Evolutionary conservation across 1,140 invertebrate genomes (phyloP).

Genomic region (Papilio machaon): DNA sequence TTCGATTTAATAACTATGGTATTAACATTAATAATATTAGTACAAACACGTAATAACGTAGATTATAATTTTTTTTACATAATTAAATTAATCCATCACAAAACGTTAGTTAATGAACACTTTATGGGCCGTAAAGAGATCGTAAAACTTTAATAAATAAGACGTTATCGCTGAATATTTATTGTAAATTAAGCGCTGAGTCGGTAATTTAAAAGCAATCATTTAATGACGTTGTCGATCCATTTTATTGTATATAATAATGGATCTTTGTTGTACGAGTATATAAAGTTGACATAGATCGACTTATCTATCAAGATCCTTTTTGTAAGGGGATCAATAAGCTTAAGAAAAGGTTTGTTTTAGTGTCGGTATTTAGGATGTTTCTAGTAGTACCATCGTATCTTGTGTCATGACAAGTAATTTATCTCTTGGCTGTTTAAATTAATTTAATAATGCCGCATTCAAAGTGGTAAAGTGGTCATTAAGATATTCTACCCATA

Average conservation of each 20-base stretch:
- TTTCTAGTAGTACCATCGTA: background rate
- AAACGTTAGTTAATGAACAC: slow-evolving; percentile 21
- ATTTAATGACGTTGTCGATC: background rate
- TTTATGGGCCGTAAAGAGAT: slow-evolving; percentile 1
- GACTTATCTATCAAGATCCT: too few species aligned
- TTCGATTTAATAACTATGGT: too few species aligned
- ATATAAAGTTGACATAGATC: too few species aligned
- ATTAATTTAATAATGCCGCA: background rate
- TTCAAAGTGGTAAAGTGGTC: too few species aligned
- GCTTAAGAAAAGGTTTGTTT: background rate
- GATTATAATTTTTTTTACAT: background rate
- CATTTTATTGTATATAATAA: background rate
- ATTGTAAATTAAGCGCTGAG: slow-evolving; percentile 10
- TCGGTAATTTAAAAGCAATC: slow-evolving; percentile 11
- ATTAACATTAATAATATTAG: too few species aligned
- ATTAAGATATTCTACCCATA: too few species aligned
- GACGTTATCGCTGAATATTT: slow-evolving; percentile 17
- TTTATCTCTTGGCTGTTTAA: background rate
- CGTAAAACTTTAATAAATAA: slow-evolving; percentile 27
- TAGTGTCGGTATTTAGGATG: background rate
- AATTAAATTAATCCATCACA: slow-evolving; percentile 3
- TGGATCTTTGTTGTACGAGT: background rate
- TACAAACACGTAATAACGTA: background rate
- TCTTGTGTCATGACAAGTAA: background rate
- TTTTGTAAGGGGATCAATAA: background rate